phyloP scores from a whole-genome alignment of 2,888 invertebrate genomes.

The Drosophila sordidula region DNA sequence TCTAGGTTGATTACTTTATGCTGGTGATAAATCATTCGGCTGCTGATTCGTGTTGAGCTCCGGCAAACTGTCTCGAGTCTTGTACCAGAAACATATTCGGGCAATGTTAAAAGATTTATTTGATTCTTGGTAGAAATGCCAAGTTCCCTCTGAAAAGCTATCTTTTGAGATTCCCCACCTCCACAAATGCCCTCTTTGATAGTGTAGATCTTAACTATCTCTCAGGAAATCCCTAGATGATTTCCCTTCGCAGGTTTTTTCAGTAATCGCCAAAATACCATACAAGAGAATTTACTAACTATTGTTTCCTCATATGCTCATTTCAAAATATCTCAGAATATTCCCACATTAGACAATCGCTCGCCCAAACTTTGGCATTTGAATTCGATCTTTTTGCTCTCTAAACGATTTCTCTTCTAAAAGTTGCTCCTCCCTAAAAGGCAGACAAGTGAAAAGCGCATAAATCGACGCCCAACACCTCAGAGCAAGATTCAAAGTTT shows the following conservation, averaged over 20 bases:
- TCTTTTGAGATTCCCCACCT: not conserved
- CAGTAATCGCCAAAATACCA: too few species aligned
- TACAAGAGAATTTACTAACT: too few species aligned
- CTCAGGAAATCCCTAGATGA: too few species aligned
- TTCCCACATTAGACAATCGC: slow-evolving; percentile 34
- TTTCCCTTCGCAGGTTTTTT: too few species aligned
- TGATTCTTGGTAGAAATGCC: not conserved
- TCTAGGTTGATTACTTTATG: slow-evolving; percentile 63
- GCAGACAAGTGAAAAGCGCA: slow-evolving; percentile 75
- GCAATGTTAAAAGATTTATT: slow-evolving; percentile 22
- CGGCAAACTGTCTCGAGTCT: slow-evolving; percentile 19
- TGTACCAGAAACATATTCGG: slow-evolving; percentile 36
- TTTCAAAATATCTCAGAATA: not conserved
- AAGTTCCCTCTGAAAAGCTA: not conserved
- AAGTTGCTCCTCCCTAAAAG: slow-evolving; percentile 53
- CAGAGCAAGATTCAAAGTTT: slow-evolving; percentile 19
- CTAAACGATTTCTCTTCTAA: slow-evolving; percentile 49
- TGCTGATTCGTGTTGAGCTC: slow-evolving; percentile 69
- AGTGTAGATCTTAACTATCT: too few species aligned
- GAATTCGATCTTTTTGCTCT: slow-evolving; percentile 26
- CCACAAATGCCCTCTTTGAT: not conserved
- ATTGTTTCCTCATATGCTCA: too few species aligned
- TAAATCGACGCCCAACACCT: slow-evolving; percentile 79
- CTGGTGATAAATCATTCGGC: slow-evolving; percentile 69
- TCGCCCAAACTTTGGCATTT: slow-evolving; percentile 22